Evolutionary conservation across 2,113 vertebrate species (phyloP), one percentile per base, ranked within the genome.

Genomic region (Glaucidium brasilianum): DNA sequence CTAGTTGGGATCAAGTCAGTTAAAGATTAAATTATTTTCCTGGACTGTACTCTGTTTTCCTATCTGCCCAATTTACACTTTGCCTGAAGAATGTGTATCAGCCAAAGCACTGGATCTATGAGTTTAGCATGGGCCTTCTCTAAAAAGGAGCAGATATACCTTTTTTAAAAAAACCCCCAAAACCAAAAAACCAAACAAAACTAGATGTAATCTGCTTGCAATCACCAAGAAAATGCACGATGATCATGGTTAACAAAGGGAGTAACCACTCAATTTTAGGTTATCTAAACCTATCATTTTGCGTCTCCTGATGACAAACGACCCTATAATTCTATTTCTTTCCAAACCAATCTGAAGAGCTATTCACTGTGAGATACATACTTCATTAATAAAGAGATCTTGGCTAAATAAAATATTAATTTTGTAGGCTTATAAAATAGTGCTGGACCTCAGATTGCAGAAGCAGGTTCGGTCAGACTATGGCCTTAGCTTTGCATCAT

Each of bases 311-410:
- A 63, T n/a, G 53, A 88, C 50, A 80, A 94, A 88, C 8, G 27
- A 85, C 67, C 83, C 37, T 19, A 88, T 34, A 43, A 83, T 83
- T 92, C 66, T 34, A 88, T 67, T 93, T 35, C 53, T 32, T 55
- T 77, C 20, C 55, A 92, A 47, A 47, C 59, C 77, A 91, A 43
- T 60, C 63, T 92, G 88, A 95, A 96, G 80, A 85, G 55, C 63
- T 22, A 81, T 58, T 72, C 32, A 34, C 72, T 6, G 8, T 50
- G 76, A 96, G 83, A 97, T 94, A 95, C 85, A 91, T 76, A 88
- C 37, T 87, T 90, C 71, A 90, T 81, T 78, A 92, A 75, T 25
- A 88, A 96, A 95, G 90, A 60, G 26, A 96, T 82, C 66, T 68
- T 75, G 47, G 84, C 53, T 88, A 95, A 97, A 76, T 41, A 89